phyloP scores from a whole-genome alignment of 2,797 vertebrate species.

The Uromys caudimaculatus region DNA sequence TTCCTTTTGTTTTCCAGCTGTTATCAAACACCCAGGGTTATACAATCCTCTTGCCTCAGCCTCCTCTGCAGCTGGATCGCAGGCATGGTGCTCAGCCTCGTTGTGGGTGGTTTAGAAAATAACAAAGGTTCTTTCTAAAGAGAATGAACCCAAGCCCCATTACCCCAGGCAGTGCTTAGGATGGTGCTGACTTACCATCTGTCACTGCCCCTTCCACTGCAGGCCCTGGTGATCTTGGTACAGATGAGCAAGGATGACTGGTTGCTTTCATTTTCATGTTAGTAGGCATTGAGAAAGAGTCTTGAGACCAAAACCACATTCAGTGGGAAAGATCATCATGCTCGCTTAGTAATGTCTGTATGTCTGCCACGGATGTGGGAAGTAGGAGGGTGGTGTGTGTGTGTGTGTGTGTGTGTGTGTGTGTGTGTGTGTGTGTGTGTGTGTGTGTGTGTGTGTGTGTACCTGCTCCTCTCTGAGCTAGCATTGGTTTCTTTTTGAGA shows the following conservation, averaged over 20 bases:
- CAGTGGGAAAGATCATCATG: not conserved
- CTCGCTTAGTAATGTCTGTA: not conserved
- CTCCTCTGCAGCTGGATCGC: not conserved
- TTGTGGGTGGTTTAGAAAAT: constrained; percentile 12
- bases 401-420: accelerated
- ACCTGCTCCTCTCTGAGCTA: not conserved
- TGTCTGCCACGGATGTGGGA: not conserved
- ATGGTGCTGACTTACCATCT: not conserved
- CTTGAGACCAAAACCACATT: not conserved
- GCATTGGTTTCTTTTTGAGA: not conserved
- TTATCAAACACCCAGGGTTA: not conserved
- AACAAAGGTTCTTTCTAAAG: not conserved
- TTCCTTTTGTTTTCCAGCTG: not conserved
- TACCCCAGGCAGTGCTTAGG: not conserved
- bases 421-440: accelerated
- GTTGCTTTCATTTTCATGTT: constrained; percentile 23
- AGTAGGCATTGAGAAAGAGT: not conserved
- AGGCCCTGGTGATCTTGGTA: not conserved
- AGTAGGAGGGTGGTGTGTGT: not conserved
- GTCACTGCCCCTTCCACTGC: not conserved
- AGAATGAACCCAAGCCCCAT: not conserved
- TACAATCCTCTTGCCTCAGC: not conserved
- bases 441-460: accelerated
- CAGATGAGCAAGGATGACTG: not conserved
- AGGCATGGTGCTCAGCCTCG: not conserved